Conservation (phyloP, 2,797 vertebrate genomes). For the Trachops cirrhosus region DNA sequence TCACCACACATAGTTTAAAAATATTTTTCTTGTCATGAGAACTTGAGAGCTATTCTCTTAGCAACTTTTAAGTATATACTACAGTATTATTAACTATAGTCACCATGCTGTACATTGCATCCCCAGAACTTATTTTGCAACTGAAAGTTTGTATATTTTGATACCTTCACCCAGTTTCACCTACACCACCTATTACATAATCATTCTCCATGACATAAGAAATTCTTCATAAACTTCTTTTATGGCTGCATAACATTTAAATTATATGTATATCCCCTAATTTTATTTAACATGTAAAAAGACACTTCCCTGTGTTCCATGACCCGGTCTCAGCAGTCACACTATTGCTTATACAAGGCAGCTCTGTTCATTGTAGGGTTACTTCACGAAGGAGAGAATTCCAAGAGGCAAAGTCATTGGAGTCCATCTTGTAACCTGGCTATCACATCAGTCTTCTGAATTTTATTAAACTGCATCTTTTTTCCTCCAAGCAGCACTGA, state of each 20-base stretch:
- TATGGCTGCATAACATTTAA: constrained; percentile 20
- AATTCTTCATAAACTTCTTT: constrained; percentile 37
- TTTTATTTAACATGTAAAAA: constrained; percentile 53
- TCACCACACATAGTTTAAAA: not conserved
- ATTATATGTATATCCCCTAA: not conserved
- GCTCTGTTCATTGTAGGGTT: not conserved
- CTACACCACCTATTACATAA: not conserved
- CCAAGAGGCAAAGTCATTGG: not conserved
- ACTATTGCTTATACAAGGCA: not conserved
- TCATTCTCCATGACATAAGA: not conserved
- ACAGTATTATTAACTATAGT: not conserved
- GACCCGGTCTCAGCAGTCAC: not conserved
- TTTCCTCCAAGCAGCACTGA: not conserved
- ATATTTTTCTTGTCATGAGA: not conserved
- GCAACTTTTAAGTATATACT: not conserved
- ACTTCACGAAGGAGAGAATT: not conserved
- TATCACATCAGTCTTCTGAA: constrained; percentile 8
- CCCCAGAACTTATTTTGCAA: not conserved
- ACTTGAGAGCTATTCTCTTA: not conserved
- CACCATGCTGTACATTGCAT: not conserved
- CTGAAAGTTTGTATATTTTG: not conserved
- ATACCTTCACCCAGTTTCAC: not conserved
- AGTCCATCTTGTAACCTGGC: not conserved
- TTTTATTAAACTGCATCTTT: constrained; percentile 40
- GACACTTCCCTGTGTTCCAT: constrained; percentile 20